Percentiles rank a stretch among this genome's conserved stretches.
phyloP scores from a whole-genome alignment of 2,113 vertebrate genomes.

The Narcine bancroftii region DNA sequence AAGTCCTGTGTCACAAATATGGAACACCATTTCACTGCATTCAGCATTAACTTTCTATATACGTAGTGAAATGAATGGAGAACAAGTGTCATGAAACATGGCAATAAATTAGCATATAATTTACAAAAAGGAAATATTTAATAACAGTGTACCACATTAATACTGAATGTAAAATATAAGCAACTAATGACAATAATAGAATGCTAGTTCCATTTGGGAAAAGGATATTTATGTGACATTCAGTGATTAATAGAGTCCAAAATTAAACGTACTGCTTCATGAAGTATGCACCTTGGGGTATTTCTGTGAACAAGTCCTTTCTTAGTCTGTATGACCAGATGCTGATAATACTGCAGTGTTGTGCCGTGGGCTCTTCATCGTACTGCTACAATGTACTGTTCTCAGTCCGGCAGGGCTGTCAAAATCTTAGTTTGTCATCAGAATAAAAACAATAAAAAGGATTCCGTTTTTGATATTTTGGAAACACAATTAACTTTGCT shows the following conservation, averaged over 20 bases:
- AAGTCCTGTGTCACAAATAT: conserved; percentile 68
- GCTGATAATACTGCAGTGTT: conserved; percentile 48
- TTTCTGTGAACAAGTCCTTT: conserved; percentile 39
- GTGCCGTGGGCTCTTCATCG: conserved; percentile 35
- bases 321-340: conserved; percentile 46
- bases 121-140: conserved; percentile 85
- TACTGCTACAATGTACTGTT: conserved; percentile 31
- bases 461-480: conserved; percentile 48
- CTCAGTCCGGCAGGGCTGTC: conserved; percentile 32
- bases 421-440: conserved; percentile 27
- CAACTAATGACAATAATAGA: conserved; percentile 86
- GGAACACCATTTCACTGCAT: conserved; percentile 71
- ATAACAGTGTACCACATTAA: conserved; percentile 98
- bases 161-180: conserved; percentile 97
- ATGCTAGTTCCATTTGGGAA: conserved; percentile 71
- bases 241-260: conserved; percentile 63
- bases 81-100: conserved; percentile 82
- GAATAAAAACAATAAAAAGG: conserved; percentile 38
- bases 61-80: conserved; percentile 78
- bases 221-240: conserved; percentile 85
- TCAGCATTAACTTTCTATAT: conserved; percentile 77
- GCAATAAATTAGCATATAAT: conserved; percentile 99
- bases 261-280: conserved; percentile 50
- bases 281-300: conserved; percentile 49
- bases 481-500: conserved; percentile 41